Evolutionary conservation across 2,888 invertebrate species (phyloP).

Genomic region (Dorcus parallelipipedus): DNA sequence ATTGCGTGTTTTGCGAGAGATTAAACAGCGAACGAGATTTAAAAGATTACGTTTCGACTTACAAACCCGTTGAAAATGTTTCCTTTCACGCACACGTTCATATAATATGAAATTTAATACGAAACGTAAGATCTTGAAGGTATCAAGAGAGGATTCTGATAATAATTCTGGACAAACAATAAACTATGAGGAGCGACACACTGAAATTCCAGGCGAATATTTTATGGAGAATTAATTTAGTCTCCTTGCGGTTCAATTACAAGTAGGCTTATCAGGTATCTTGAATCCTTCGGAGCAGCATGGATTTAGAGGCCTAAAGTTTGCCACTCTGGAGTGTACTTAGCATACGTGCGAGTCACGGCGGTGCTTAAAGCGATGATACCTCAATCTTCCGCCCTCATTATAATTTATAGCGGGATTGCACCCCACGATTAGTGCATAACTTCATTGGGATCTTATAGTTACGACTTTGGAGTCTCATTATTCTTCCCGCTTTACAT

Average conservation of each 20-base stretch:
- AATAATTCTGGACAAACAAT: neutral
- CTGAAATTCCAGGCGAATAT: neutral
- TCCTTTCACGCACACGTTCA: no score
- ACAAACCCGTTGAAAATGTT: no score
- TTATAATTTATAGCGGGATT: constrained; percentile 15
- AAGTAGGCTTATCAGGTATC: constrained; percentile 30
- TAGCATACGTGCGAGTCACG: constrained; percentile 33
- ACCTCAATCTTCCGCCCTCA: constrained; percentile 21
- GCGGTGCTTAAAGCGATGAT: constrained; percentile 27
- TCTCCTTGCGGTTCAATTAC: constrained; percentile 29
- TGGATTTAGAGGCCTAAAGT: constrained; percentile 33
- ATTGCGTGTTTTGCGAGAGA: no score
- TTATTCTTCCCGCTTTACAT: constrained; percentile 10
- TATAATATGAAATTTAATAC: no score
- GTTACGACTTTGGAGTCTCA: constrained; percentile 5
- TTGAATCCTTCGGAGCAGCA: constrained; percentile 29
- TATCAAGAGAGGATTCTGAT: neutral
- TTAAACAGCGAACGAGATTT: no score
- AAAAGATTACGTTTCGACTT: no score
- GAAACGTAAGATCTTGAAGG: neutral
- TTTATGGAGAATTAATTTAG: constrained; percentile 16
- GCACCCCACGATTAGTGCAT: constrained; percentile 12
- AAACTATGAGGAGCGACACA: no score
- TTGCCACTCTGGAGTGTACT: constrained; percentile 31
- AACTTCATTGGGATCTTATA: constrained; percentile 15